Evolutionary conservation across 1,140 invertebrate species (phyloP), one percentile per base, ranked within the genome.

Genomic region (Nasonia vitripennis): DNA sequence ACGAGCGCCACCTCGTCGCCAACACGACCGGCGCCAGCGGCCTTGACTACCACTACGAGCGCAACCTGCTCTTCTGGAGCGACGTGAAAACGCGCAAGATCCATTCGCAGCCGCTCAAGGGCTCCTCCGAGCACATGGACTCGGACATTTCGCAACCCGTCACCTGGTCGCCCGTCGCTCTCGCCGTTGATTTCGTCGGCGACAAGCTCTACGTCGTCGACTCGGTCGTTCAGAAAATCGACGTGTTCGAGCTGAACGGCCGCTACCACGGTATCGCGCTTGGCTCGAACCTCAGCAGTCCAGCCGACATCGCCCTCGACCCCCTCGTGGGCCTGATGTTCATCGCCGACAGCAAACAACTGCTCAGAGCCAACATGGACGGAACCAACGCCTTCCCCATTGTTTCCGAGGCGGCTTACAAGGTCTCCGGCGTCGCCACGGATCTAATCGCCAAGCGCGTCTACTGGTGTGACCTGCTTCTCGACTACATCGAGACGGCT

Each of bases 401-500:
- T n/a, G 97, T 99, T 0, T 97, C 96, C 0, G 97, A 98, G 91
- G 97, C 97, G 0, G 97, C 98, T 0, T 98, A 98, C 91, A 97
- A 97, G 93, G 98, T 97, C 2, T 97, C 96, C 27, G 98, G 97
- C 67, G 95, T 99, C 0, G 95, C 97, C 0, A 95, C 97, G 0
- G 98, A 98, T 92, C 96, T 98, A 9, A 97, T 99, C 9, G 96
- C 96, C 0, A 96, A 97, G 90, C 94, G 98, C 62, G 95, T 99
- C 11, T 99, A 98, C 92, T 99, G 99, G 97, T 99, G 98, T 89
- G 99, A 99, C 92, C 97, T 97, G 0, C 94, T 99, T 9, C 92
- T 99, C 62, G 98, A 99, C 93, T 99, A 99, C 91, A 99, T 99
- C 86, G 99, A 99, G 91, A 99, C 98, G 0, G 97, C 98, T 2